A percentile compares a stretch with the other conserved stretches of the same genome.
phyloP scores from a whole-genome alignment of 2,888 invertebrate species.

The Nesidiocoris tenuis region DNA sequence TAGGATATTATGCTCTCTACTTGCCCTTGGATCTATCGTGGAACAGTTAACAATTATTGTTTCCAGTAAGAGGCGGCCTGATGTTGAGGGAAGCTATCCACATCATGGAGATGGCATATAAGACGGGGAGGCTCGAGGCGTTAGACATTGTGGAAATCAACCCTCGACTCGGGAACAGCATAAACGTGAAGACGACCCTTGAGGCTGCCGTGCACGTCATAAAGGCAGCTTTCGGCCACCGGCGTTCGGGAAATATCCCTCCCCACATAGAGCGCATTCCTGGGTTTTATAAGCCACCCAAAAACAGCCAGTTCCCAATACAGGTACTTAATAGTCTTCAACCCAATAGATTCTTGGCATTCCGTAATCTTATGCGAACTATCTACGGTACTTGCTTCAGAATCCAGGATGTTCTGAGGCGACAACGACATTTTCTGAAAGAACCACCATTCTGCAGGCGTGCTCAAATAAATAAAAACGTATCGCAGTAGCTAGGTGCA shows the following conservation, averaged over 20 bases:
- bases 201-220: slow-evolving; percentile 73
- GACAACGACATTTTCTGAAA: too few relatives aligned
- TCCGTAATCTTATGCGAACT: too few relatives aligned
- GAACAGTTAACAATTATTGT: too few relatives aligned
- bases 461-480: too few relatives aligned
- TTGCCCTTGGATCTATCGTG: too few relatives aligned
- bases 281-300: slow-evolving; percentile 35
- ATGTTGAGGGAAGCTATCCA: slow-evolving; percentile 77
- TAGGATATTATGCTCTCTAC: too few relatives aligned
- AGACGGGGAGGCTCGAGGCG: slow-evolving; percentile 72
- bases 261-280: slow-evolving; percentile 36
- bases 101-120: slow-evolving; percentile 73
- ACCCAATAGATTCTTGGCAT: too few relatives aligned
- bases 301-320: not conserved
- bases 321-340: not conserved
- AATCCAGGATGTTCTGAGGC: too few relatives aligned
- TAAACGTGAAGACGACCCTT: slow-evolving; percentile 66
- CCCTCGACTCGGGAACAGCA: slow-evolving; percentile 71
- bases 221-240: slow-evolving; percentile 67
- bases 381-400: too few relatives aligned
- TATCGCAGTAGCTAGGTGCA: too few relatives aligned
- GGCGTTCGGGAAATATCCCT: slow-evolving; percentile 39
- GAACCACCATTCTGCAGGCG: too few relatives aligned
- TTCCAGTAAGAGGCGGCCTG: slow-evolving; percentile 76
- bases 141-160: slow-evolving; percentile 91